phyloP scores from a whole-genome alignment of 1,140 invertebrate species.

The Aricia agestis region DNA sequence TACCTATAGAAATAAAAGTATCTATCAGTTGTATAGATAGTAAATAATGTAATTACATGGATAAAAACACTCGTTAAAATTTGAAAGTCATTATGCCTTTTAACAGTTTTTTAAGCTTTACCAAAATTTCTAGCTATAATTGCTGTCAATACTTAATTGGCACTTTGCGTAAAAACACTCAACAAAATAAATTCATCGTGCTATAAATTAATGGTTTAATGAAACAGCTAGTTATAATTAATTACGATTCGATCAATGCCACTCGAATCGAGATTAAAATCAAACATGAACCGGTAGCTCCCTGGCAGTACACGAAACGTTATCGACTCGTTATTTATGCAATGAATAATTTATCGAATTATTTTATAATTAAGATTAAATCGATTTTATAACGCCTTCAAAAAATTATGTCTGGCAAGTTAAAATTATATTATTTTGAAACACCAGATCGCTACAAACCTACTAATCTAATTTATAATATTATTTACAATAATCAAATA shows the following conservation, averaged over 20 bases:
- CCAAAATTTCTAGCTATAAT: background rate
- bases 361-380: background rate
- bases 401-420: background rate
- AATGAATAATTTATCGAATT: background rate
- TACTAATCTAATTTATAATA: no score
- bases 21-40: no score
- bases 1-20: no score
- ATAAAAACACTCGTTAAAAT: no score
- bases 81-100: no score
- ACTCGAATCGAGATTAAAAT: background rate
- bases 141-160: no score
- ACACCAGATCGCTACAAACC: background rate
- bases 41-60: no score
- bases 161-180: background rate
- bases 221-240: background rate
- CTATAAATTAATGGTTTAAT: background rate
- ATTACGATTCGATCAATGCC: background rate
- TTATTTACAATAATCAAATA: no score
- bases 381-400: background rate
- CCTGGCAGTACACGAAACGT: background rate
- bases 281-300: slow-evolving; percentile 2
- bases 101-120: no score
- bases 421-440: background rate
- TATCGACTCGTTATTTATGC: background rate
- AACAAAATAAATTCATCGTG: background rate